Evolutionary conservation across 2,113 vertebrate genomes (phyloP).

Genomic region (Galeopterus variegatus): DNA sequence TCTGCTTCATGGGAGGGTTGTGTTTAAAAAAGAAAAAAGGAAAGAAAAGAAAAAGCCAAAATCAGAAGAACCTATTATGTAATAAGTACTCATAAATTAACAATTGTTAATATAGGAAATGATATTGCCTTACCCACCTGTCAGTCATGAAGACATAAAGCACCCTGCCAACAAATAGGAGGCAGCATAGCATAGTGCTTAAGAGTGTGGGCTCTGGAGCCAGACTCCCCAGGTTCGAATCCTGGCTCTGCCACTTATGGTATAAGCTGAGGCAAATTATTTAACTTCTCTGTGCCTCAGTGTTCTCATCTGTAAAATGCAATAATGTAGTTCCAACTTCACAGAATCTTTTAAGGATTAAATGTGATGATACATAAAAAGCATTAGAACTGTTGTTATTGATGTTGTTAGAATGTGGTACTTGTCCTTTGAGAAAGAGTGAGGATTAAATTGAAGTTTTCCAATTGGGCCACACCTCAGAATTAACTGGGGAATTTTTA

Average conservation of each 20-base stretch:
- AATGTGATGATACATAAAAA: fast-evolving
- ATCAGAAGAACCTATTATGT: neutral
- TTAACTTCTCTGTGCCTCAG: neutral
- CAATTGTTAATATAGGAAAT: neutral
- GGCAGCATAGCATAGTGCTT: fast-evolving
- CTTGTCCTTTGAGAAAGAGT: neutral
- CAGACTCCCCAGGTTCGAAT: neutral
- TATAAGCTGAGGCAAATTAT: neutral
- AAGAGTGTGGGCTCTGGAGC: neutral
- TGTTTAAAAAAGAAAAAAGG: neutral
- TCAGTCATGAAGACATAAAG: neutral
- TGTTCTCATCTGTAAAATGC: neutral
- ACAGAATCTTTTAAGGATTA: neutral
- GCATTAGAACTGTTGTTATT: fast-evolving
- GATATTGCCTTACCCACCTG: too few species aligned
- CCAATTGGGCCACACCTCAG: neutral
- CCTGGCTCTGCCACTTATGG: neutral
- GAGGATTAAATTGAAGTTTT: neutral
- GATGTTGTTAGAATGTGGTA: fast-evolving
- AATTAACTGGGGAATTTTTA: neutral
- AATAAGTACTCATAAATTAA: neutral
- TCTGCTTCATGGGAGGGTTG: neutral
- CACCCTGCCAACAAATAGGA: fast-evolving
- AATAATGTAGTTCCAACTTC: too few species aligned
- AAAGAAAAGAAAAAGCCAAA: neutral